Evolutionary conservation across 2,888 invertebrate species (phyloP).

Genomic region (Drosophila helvetica): DNA sequence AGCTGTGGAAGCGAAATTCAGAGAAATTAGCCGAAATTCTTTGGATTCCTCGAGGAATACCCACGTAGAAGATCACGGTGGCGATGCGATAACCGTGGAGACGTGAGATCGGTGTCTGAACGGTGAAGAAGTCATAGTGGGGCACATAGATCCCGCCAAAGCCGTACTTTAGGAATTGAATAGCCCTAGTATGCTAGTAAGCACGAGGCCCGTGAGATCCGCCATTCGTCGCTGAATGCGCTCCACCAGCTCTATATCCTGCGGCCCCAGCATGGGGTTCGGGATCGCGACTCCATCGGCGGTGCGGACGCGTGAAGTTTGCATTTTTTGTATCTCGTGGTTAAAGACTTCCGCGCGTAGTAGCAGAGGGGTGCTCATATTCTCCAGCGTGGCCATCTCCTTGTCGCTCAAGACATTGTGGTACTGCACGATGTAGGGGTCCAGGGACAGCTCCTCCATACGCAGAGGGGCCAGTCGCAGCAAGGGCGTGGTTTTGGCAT

Average conservation of each 20-base stretch:
- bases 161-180: constrained; percentile 44
- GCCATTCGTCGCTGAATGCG: constrained; percentile 7
- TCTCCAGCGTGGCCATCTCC: constrained; percentile 13
- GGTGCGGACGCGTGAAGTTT: constrained; percentile 3
- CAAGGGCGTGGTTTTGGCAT: constrained; percentile 26
- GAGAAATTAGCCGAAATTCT: neutral
- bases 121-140: constrained; percentile 38
- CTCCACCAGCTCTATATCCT: neutral
- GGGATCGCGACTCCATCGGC: constrained; percentile 10
- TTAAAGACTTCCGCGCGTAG: rapidly evolving
- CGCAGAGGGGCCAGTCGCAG: constrained; percentile 52
- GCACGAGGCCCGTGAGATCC: constrained; percentile 38
- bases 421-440: constrained; percentile 49
- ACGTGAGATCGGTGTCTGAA: rapidly evolving
- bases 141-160: constrained; percentile 44
- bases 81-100: constrained; percentile 39
- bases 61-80: constrained; percentile 52
- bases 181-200: rapidly evolving
- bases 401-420: constrained; percentile 42
- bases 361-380: neutral
- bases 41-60: neutral
- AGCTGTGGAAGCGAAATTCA: constrained; percentile 9
- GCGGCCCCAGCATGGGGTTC: rapidly evolving
- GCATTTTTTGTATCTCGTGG: rapidly evolving
- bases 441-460: constrained; percentile 45